Evolutionary conservation across 2,113 vertebrate species (phyloP), one percentile per base, ranked within the genome.

Genomic region (Apteryx owenii): DNA sequence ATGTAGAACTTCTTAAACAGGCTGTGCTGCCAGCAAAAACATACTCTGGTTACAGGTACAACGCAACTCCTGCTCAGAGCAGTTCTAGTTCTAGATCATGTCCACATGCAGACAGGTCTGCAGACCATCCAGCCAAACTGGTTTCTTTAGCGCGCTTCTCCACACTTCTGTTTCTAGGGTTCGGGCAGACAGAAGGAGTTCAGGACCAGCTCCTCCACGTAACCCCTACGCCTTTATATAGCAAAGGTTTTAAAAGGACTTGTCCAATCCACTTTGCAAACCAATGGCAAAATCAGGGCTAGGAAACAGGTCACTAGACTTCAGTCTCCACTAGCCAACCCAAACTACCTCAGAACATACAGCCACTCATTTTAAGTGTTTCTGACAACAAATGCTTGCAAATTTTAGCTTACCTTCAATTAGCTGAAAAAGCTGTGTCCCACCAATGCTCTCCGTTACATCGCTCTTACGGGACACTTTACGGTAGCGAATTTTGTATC

Each of bases 401-500:
- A 21, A 7, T 62, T 44, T 25, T 0, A 72, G 83, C 92, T 98
- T 96, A 99, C 99, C 99, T 61, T 99, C 99, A 8, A 99, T 98
- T 44, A 99, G 98, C 96, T 99, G 99, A 51, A 95, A 98, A 5
- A 99, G 98, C 96, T 99, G 99, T 7, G 98, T 98, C 71, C 99
- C 99, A 12, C 97, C 96, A 3, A 99, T 98, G 75, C 96, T 99
- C 93, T 99, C 99, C 0, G 98, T 98, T 4, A 98, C 98, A 36
- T 99, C 99, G 5, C 99, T 99, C 98, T 99, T 99, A 48, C 99
- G 98, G 40, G 99, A 98, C 19, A 98, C 98, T 93, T 99, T 99
- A 14, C 99, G 98, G 97, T 99, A 99, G n/a, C 99, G 99, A 58
- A 99, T 99, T 97, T 99, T 99, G 98, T 99, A 99, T 31, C 99